Evolutionary conservation across 23 tunicate genomes (phyloP).

Genomic region (Trididemnum nubilum): DNA sequence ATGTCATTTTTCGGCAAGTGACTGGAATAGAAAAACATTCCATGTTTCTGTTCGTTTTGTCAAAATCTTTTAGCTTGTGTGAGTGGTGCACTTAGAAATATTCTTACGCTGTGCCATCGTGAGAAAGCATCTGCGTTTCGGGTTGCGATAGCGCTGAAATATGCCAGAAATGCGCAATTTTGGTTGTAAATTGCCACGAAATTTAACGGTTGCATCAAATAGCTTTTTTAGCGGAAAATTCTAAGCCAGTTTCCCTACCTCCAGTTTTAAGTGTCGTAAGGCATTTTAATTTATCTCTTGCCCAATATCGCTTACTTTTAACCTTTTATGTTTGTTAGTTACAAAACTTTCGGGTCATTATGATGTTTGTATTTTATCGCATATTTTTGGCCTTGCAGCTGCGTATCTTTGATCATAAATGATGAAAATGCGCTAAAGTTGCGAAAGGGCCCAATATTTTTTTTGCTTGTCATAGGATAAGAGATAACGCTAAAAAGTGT

Average conservation of each 20-base stretch:
- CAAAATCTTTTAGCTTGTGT: neutral
- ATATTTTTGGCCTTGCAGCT: too few species aligned
- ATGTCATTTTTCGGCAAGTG: neutral
- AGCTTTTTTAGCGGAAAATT: too few species aligned
- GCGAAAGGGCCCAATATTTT: too few species aligned
- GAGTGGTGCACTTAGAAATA: constrained; percentile 10
- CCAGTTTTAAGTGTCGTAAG: too few species aligned
- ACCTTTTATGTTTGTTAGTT: too few species aligned
- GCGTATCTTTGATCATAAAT: too few species aligned
- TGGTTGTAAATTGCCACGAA: neutral
- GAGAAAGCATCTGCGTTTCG: constrained; percentile 16
- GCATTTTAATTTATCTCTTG: too few species aligned
- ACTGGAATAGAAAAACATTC: neutral
- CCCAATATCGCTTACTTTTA: too few species aligned
- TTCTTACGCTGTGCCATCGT: constrained; percentile 5
- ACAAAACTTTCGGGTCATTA: too few species aligned
- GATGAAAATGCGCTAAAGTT: too few species aligned
- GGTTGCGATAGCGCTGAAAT: neutral
- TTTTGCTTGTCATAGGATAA: neutral
- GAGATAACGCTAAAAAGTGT: neutral
- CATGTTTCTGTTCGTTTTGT: neutral
- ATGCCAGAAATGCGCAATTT: neutral
- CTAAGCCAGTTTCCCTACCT: too few species aligned
- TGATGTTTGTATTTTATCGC: too few species aligned
- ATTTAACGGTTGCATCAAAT: neutral